Conservation (phyloP, 2,797 vertebrate genomes). For the Numenius phaeopus region DNA sequence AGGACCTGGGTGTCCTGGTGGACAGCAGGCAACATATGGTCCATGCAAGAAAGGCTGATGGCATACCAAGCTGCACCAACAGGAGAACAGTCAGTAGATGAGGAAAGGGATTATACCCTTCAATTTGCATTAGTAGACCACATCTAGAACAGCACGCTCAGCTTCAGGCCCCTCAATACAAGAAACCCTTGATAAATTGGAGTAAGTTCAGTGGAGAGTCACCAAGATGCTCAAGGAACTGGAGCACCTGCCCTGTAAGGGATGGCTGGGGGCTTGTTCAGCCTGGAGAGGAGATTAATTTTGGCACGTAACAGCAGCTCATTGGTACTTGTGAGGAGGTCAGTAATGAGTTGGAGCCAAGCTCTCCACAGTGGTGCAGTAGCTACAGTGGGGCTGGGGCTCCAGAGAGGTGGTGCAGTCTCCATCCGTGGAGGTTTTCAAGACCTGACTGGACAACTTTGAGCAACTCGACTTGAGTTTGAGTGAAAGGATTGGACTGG, state of each 20-base stretch:
- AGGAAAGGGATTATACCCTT: not conserved
- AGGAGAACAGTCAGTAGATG: not conserved
- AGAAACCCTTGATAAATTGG: not conserved
- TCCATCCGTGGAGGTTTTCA: not conserved
- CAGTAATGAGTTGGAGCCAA: not conserved
- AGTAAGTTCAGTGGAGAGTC: not conserved
- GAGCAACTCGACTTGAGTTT: not conserved
- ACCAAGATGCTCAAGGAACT: not conserved
- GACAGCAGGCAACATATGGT: not conserved
- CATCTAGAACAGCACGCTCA: not conserved
- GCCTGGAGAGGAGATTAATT: not conserved
- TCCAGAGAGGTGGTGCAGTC: not conserved
- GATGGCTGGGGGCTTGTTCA: not conserved
- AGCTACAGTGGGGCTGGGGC: not conserved
- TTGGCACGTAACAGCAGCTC: not conserved
- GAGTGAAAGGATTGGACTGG: not conserved
- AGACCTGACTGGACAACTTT: not conserved
- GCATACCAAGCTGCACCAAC: not conserved
- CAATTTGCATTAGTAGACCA: not conserved
- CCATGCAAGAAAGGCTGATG: fast-evolving
- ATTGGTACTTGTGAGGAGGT: not conserved
- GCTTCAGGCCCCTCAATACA: not conserved
- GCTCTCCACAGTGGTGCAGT: not conserved
- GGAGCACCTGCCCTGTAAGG: not conserved
- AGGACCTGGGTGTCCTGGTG: not conserved